Conservation (phyloP, 2,888 invertebrate species). For the Linyphia triangularis region DNA sequence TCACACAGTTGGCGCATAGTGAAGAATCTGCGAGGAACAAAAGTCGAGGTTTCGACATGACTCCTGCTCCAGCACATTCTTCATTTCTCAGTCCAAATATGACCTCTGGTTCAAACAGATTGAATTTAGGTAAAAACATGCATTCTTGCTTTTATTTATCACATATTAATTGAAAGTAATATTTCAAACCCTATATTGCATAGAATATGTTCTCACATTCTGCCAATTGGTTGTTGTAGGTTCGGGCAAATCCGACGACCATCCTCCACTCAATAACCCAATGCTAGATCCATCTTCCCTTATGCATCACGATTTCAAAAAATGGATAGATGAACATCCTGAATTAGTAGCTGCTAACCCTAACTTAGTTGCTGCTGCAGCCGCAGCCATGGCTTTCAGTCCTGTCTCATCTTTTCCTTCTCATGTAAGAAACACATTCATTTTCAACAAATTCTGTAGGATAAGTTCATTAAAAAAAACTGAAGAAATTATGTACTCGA, state of each 20-base stretch:
- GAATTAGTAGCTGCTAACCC: constrained; percentile 76
- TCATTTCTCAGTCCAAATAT: constrained; percentile 60
- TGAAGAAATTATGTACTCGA: background rate
- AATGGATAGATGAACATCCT: constrained; percentile 77
- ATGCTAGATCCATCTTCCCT: constrained; percentile 73
- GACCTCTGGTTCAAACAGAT: constrained; percentile 40
- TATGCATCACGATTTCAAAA: constrained; percentile 77
- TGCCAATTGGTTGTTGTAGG: constrained; percentile 17
- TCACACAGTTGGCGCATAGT: constrained; percentile 61
- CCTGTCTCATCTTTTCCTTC: constrained; percentile 73
- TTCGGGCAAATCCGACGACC: constrained; percentile 57
- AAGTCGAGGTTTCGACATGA: constrained; percentile 63
- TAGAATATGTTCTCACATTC: background rate
- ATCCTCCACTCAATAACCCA: constrained; percentile 55
- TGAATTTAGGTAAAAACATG: constrained; percentile 49
- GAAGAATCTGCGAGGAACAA: constrained; percentile 69
- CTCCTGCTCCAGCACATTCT: constrained; percentile 68
- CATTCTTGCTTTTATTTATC: background rate
- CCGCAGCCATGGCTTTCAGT: constrained; percentile 74
- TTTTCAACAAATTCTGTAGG: background rate
- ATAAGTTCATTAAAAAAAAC: background rate
- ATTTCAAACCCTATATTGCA: background rate
- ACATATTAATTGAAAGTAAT: background rate
- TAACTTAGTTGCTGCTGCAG: constrained; percentile 75
- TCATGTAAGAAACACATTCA: constrained; percentile 72